phyloP scores from a whole-genome alignment of 2,888 invertebrate species.

The Arrhopalites spinosus region DNA sequence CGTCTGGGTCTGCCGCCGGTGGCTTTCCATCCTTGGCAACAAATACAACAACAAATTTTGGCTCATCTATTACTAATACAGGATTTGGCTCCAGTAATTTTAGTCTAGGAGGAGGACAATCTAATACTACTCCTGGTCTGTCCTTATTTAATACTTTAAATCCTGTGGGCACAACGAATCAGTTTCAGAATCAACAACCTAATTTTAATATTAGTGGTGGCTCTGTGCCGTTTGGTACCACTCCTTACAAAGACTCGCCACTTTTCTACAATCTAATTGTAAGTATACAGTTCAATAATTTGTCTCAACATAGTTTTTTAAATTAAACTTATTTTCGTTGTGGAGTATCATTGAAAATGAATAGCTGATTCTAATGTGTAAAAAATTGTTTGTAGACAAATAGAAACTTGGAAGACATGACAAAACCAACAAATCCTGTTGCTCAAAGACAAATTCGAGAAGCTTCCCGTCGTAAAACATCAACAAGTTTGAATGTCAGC shows the following conservation, averaged over 20 bases:
- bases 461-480: constrained; percentile 50
- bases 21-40: constrained; percentile 32
- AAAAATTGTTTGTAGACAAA: constrained; percentile 61
- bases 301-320: too few relatives aligned
- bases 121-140: constrained; percentile 32
- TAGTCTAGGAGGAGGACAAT: constrained; percentile 15
- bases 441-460: constrained; percentile 71
- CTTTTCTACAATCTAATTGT: constrained; percentile 73
- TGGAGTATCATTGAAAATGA: too few relatives aligned
- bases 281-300: constrained; percentile 26
- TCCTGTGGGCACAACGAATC: constrained; percentile 19
- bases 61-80: constrained; percentile 24
- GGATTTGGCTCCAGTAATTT: constrained; percentile 27
- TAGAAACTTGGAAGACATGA: constrained; percentile 68
- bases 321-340: too few relatives aligned
- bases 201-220: constrained; percentile 7
- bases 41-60: constrained; percentile 29
- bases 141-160: constrained; percentile 36
- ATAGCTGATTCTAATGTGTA: too few relatives aligned
- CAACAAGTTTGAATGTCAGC: constrained; percentile 40
- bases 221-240: constrained; percentile 66
- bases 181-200: constrained; percentile 20
- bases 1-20: constrained; percentile 18
- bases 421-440: constrained; percentile 73
- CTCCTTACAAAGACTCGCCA: constrained; percentile 86